Base-by-base conservation (phyloP, 2,888 invertebrate genomes). In the Scaptomyza tumidula region DNA sequence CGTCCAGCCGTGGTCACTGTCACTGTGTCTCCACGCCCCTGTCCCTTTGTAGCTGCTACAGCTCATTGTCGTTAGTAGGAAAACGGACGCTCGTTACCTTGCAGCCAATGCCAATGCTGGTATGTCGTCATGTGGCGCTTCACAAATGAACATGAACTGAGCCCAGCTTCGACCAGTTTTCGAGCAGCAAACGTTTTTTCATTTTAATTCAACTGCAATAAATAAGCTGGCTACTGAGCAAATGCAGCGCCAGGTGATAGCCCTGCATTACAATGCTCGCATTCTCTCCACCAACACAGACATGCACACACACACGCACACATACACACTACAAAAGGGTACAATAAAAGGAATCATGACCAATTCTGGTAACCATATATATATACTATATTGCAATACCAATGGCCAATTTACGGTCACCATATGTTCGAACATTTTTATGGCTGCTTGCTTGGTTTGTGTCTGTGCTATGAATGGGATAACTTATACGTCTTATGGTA, bases 141-240 rank as follows among this genome's bases (percentile, higher is more conserved):
- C 59, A 41, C 53, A 59, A 80, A 71, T 78, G 77, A 76, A 78
- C 68, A 73, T 78, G 74, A 78, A 68, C 74, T 73, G 63, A 33
- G 63, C 60, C 57, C 74, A 63, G 62, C 60, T 57, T 58, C 50
- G 63, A 62, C 73, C 78, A 58, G 14, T 24, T 24, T 24, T 10
- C 2, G 9, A 16, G 16, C 78, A 58, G 63, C 63, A 64, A 77
- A 46, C 75, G 78, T 75, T 78, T 78, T 78, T 75, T 78, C 75
- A 75, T 65, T 78, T 76, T 70, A 87, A 82, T 86, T 71, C 65
- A 73, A 79, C 66, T 65, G 75, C 83, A 67, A 86, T 86, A 82
- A 86, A 86, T 79, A 79, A 78, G 66, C 73, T 49, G 71, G 59
- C 79, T 69, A 63, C 63, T 64, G 71, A 61, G 50, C 68, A 68